A percentile compares a stretch with the other conserved stretches of the same genome.
These are phyloP conservation scores for Abrostola tripartita DNA, from an alignment of 2,888 invertebrate species.

Conservation along the genomic window DNA sequence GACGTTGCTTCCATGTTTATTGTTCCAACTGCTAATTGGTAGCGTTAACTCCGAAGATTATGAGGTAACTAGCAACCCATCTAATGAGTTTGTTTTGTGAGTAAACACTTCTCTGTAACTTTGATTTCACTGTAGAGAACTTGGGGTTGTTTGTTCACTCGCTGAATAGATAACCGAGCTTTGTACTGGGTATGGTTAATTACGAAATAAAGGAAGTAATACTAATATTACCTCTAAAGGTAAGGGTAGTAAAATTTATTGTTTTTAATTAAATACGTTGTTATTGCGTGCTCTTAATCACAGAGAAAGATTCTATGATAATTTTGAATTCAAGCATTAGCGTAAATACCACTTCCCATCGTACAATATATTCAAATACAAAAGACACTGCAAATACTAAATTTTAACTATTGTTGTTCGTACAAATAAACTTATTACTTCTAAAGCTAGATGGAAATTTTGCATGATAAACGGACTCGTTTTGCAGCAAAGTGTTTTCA, in stretches of 20 bases:
- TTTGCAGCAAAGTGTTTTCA: not conserved
- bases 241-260: too few species aligned
- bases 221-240: too few species aligned
- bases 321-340: too few species aligned
- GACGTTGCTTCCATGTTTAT: conserved; percentile 40
- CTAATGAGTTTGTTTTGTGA: conserved; percentile 52
- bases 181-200: conserved; percentile 26
- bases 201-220: conserved; percentile 18
- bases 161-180: conserved; percentile 15
- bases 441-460: not conserved
- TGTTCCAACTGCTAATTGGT: conserved; percentile 52
- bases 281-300: too few species aligned
- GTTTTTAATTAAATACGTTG: too few species aligned
- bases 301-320: too few species aligned
- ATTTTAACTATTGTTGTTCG: too few species aligned
- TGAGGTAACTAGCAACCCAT: conserved; percentile 53
- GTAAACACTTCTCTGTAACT: conserved; percentile 48
- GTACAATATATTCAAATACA: too few species aligned
- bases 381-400: too few species aligned
- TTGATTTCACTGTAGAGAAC: conserved; percentile 43
- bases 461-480: not conserved
- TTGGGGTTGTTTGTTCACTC: conserved; percentile 37
- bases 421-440: too few species aligned
- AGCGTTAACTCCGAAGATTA: conserved; percentile 43
- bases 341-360: too few species aligned